Base-by-base conservation (phyloP, 2,113 vertebrate genomes). In the Petrocephalus microphthalmus region DNA sequence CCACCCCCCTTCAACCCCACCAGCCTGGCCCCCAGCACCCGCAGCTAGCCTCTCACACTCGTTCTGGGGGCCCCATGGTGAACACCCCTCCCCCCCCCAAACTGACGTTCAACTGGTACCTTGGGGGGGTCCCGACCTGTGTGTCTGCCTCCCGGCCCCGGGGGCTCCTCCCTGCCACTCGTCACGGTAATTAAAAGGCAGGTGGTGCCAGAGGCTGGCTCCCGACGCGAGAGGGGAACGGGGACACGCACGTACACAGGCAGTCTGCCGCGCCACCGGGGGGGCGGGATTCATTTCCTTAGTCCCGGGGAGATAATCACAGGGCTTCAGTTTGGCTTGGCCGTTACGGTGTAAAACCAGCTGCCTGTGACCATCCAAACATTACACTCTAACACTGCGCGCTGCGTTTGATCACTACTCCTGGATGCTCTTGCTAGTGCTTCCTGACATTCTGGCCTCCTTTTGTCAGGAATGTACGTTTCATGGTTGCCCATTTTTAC, bases 311-410 rank as follows among this genome's bases (percentile, higher is more conserved):
- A 60, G 74, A 90, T 87, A 74, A 87, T 90, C 54, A 60, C 37
- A 25, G 25, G 11, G 29, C 45, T 78, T 82, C 60, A 42, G 54
- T 74, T 85, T 89, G 49, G 37, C 53, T 15, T 25, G 53, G n/a
- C 71, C 33, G 64, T 29, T 85, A 85, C 71, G 83, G 88, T 88
- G 86, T 84, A 47, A 85, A 87, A 84, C 86, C 87, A 8, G 37
- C 54, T 15, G 88, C 45, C 49, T 37, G 47, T 89, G 83, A 71
- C 87, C 52, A 25, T 85, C 25, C 47, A 84, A 85, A 87, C 33
- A 83, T 51, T 1, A 29, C 52, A 89, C 45, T 57, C 47, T 1
- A 29, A 71, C 49, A 22, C 71, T 86, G 82, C 22, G 15, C 17
- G 47, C 54, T 5, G 7, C 1, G 29, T 57, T 81, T 5, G 17